Conservation (phyloP, 2,797 vertebrate species). For the Valencia hispanica region DNA sequence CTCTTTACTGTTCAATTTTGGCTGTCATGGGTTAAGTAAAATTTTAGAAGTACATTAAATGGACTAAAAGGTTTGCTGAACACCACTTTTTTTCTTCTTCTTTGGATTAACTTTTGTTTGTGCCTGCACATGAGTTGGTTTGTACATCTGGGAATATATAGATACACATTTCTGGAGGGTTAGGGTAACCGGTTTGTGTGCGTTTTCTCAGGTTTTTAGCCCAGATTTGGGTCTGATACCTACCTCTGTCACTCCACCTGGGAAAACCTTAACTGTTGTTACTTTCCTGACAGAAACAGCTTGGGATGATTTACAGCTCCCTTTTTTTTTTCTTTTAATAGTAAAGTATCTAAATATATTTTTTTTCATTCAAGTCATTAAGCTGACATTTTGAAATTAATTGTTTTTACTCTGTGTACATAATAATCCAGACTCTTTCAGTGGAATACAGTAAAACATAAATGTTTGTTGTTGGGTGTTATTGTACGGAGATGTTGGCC, state of each 20-base stretch:
- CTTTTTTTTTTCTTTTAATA: slow-evolving; percentile 12
- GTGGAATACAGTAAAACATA: slow-evolving; percentile 56
- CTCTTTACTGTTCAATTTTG: slow-evolving; percentile 20
- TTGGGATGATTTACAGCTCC: slow-evolving; percentile 49
- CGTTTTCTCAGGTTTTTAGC: slow-evolving; percentile 77
- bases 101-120: slow-evolving; percentile 31
- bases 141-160: slow-evolving; percentile 15
- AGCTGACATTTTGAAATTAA: slow-evolving; percentile 27
- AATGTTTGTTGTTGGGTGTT: slow-evolving; percentile 41
- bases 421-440: slow-evolving; percentile 54
- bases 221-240: slow-evolving; percentile 62
- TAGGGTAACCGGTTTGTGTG: slow-evolving; percentile 54
- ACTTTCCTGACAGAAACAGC: slow-evolving; percentile 62
- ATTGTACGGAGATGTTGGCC: slow-evolving; percentile 36
- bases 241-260: slow-evolving; percentile 78
- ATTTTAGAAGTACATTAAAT: slow-evolving; percentile 22
- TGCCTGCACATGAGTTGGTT: slow-evolving; percentile 49
- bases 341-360: slow-evolving; percentile 35
- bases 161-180: slow-evolving; percentile 65
- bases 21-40: not conserved
- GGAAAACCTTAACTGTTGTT: slow-evolving; percentile 72
- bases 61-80: slow-evolving; percentile 14
- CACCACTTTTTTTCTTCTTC: slow-evolving; percentile 7
- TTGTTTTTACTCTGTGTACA: slow-evolving; percentile 52
- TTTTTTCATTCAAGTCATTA: slow-evolving; percentile 44